phyloP scores from a whole-genome alignment of 2,797 vertebrate species.

The Chaenodraco wilsoni region DNA sequence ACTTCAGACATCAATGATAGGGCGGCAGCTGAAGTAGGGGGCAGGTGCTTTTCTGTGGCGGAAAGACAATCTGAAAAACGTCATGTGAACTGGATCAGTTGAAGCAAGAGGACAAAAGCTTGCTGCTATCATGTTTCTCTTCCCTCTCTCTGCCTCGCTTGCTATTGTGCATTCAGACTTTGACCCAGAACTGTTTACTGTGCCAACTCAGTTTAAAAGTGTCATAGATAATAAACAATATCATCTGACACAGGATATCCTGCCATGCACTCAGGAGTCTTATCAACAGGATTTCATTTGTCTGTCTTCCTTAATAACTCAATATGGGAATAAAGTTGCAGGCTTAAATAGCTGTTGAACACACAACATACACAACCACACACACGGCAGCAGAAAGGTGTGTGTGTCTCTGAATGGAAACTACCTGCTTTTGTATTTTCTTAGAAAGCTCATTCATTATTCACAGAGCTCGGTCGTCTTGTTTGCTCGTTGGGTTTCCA shows the following conservation, averaged over 20 bases:
- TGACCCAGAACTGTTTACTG: slow-evolving; percentile 75
- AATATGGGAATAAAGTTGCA: background rate
- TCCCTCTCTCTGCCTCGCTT: slow-evolving; percentile 30
- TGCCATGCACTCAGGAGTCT: background rate
- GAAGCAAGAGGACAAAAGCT: slow-evolving; percentile 62
- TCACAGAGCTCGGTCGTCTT: slow-evolving; percentile 13
- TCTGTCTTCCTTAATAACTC: background rate
- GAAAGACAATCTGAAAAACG: slow-evolving; percentile 42
- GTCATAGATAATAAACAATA: slow-evolving; percentile 42
- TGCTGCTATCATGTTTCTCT: slow-evolving; percentile 64
- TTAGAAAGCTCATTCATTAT: slow-evolving; percentile 56
- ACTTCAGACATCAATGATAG: slow-evolving; percentile 22
- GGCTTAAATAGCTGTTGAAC: background rate
- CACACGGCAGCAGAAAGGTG: background rate
- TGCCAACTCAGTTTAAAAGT: slow-evolving; percentile 49
- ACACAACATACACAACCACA: background rate
- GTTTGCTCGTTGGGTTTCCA: slow-evolving; percentile 24
- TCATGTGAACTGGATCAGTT: slow-evolving; percentile 67
- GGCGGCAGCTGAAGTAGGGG: background rate
- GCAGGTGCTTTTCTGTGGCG: slow-evolving; percentile 22
- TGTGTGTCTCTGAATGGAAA: slow-evolving; percentile 30
- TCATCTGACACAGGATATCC: slow-evolving; percentile 25
- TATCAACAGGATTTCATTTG: background rate
- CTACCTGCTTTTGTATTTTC: slow-evolving; percentile 30
- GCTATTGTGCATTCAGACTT: slow-evolving; percentile 73